Percentiles rank a stretch among this genome's conserved stretches.
These are phyloP conservation scores for Bombus balteatus DNA, from an alignment of 1,140 invertebrate species.

Conservation along the genomic window DNA sequence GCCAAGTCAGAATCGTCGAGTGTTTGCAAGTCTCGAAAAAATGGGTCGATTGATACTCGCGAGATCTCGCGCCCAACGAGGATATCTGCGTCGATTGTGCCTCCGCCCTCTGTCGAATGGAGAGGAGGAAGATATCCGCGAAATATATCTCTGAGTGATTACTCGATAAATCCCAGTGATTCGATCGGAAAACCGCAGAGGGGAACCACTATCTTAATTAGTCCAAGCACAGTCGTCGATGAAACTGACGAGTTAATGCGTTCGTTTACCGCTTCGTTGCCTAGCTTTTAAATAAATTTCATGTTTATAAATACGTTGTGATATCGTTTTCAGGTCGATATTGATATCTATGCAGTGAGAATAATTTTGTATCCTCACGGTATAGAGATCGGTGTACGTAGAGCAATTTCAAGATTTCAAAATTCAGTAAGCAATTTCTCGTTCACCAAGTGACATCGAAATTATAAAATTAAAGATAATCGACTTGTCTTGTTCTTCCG, in stretches of 20 bases:
- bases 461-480: too few species aligned
- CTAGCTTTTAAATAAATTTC: background rate
- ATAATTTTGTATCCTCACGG: too few species aligned
- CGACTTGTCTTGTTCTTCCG: too few species aligned
- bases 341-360: too few species aligned
- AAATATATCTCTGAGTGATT: background rate
- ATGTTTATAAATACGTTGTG: too few species aligned
- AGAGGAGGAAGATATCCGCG: background rate
- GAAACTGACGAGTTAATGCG: background rate
- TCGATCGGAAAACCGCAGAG: background rate
- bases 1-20: constrained; percentile 63
- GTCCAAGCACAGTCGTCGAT: too few species aligned
- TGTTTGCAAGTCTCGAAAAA: constrained; percentile 65
- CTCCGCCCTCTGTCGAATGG: background rate
- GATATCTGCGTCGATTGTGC: constrained; percentile 22
- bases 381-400: too few species aligned
- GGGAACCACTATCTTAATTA: background rate
- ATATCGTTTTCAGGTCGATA: too few species aligned
- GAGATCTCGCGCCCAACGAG: constrained; percentile 22
- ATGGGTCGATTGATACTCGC: constrained; percentile 73
- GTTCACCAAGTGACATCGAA: too few species aligned
- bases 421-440: too few species aligned
- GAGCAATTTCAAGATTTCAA: too few species aligned
- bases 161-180: constrained; percentile 14
- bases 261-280: background rate